phyloP scores from a whole-genome alignment of 2,797 vertebrate genomes.

The Xiphorhynchus erythropygius region DNA sequence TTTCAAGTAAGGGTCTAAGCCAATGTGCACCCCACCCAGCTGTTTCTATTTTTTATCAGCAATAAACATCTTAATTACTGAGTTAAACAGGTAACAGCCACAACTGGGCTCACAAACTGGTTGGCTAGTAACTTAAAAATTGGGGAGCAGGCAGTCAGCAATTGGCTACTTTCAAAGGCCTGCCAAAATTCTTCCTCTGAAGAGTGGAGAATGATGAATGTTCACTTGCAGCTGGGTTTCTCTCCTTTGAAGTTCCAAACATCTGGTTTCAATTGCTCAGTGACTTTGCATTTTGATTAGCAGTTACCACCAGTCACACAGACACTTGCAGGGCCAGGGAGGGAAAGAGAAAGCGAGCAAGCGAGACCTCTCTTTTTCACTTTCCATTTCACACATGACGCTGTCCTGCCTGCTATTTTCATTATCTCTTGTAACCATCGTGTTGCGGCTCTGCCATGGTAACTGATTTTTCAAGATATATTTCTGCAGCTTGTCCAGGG shows the following conservation, averaged over 20 bases:
- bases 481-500: slow-evolving; percentile 39
- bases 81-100: slow-evolving; percentile 15
- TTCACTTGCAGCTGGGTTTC: slow-evolving; percentile 66
- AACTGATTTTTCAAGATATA: slow-evolving; percentile 58
- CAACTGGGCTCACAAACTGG: not conserved
- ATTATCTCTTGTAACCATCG: slow-evolving; percentile 47
- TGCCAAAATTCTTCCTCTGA: slow-evolving; percentile 57
- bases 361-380: slow-evolving; percentile 52
- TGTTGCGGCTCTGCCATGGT: slow-evolving; percentile 31
- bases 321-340: slow-evolving; percentile 31
- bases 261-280: slow-evolving; percentile 80
- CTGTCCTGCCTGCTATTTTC: slow-evolving; percentile 54
- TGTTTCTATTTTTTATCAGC: not conserved
- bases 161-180: slow-evolving; percentile 74
- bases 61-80: not conserved
- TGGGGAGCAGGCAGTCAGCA: slow-evolving; percentile 48
- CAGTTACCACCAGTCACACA: slow-evolving; percentile 68
- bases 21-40: not conserved
- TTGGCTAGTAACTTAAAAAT: slow-evolving; percentile 30
- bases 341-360: slow-evolving; percentile 6
- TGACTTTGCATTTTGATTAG: slow-evolving; percentile 70
- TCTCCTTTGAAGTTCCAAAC: slow-evolving; percentile 80
- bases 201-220: slow-evolving; percentile 65
- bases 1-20: not conserved
- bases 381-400: slow-evolving; percentile 57